phyloP scores from a whole-genome alignment of 2,797 vertebrate genomes.

The Enteromius unitaeniatus region DNA sequence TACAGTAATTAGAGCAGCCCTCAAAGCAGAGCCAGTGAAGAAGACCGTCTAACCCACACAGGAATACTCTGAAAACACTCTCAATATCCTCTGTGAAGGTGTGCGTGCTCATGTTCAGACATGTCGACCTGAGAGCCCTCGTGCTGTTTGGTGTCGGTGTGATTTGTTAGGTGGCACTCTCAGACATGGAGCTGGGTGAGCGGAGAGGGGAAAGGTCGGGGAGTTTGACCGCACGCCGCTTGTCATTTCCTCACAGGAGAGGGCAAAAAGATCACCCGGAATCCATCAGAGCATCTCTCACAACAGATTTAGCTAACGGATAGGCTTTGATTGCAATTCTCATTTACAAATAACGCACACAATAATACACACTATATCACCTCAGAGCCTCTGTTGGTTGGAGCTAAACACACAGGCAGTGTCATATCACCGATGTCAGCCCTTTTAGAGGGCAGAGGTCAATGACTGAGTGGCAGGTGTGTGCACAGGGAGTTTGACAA shows the following conservation, averaged over 20 bases:
- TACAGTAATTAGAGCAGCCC: slow-evolving; percentile 53
- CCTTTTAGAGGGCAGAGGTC: slow-evolving; percentile 55
- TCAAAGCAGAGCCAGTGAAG: slow-evolving; percentile 27
- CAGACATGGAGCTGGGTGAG: slow-evolving; percentile 26
- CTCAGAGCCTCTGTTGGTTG: slow-evolving; percentile 40
- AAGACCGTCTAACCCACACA: slow-evolving; percentile 30
- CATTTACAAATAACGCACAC: slow-evolving; percentile 33
- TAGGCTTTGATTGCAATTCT: slow-evolving; percentile 29
- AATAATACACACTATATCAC: slow-evolving; percentile 12
- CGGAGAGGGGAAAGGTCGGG: slow-evolving; percentile 38
- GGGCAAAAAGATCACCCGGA: neutral
- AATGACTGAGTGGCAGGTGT: slow-evolving; percentile 42
- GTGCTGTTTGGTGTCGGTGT: slow-evolving; percentile 21
- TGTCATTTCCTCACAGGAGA: slow-evolving; percentile 13
- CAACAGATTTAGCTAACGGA: slow-evolving; percentile 1
- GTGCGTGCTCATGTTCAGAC: slow-evolving; percentile 47
- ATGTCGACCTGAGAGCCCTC: slow-evolving; percentile 46
- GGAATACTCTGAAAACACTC: slow-evolving; percentile 39
- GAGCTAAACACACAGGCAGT: slow-evolving; percentile 54
- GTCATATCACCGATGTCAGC: slow-evolving; percentile 42
- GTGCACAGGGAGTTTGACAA: neutral
- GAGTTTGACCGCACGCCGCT: neutral
- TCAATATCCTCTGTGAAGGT: slow-evolving; percentile 43
- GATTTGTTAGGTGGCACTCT: slow-evolving; percentile 50
- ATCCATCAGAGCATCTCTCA: neutral